Conservation (phyloP, 2,113 vertebrate genomes). For the Alethe diademata region DNA sequence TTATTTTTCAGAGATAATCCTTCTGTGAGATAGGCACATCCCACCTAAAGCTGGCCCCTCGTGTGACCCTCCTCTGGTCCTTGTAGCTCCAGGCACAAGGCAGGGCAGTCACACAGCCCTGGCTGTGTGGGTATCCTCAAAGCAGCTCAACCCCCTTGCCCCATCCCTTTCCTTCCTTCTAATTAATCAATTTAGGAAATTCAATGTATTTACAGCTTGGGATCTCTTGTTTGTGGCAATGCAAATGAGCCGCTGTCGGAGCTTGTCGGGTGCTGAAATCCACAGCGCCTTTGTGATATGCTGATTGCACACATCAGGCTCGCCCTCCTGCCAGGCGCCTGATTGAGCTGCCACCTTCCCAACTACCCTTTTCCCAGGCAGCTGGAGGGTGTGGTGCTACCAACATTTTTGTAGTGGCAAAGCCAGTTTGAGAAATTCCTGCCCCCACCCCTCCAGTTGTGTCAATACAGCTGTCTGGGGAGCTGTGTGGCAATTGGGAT, state of each 20-base stretch:
- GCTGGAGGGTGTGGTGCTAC: constrained; percentile 42
- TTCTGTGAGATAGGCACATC: not conserved
- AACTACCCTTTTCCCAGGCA: constrained; percentile 40
- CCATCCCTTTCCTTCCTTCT: not conserved
- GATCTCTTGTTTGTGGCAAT: not conserved
- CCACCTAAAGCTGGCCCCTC: not conserved
- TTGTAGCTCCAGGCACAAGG: not conserved
- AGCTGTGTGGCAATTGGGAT: not conserved
- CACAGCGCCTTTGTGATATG: not conserved
- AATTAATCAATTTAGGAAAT: constrained; percentile 12
- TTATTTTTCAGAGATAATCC: not conserved
- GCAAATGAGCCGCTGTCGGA: constrained; percentile 3
- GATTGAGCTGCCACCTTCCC: constrained; percentile 35
- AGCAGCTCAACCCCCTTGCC: not conserved
- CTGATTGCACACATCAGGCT: constrained; percentile 39
- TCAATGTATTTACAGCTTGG: not conserved
- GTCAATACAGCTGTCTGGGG: constrained; percentile 27
- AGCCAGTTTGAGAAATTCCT: constrained; percentile 42
- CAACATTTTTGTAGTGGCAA: constrained; percentile 8
- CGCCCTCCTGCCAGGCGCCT: not conserved
- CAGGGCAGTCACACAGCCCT: not conserved
- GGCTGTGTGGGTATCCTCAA: not conserved
- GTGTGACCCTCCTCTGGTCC: not conserved
- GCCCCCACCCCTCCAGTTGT: not conserved
- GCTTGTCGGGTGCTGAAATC: constrained; percentile 10